Evolutionary conservation across 2,888 invertebrate genomes (phyloP).

Genomic region (Theodoxus fluviatilis): DNA sequence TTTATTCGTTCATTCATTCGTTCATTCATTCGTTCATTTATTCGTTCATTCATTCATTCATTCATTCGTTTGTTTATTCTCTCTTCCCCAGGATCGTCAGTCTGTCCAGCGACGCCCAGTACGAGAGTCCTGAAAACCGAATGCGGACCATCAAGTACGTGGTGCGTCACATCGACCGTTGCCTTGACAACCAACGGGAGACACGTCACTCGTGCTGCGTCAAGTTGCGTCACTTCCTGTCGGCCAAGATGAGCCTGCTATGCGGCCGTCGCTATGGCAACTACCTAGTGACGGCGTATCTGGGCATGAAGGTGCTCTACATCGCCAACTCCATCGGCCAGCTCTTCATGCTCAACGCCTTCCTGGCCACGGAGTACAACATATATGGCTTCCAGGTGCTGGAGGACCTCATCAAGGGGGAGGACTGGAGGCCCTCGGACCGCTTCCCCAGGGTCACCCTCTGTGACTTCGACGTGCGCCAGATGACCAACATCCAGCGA

Average conservation of each 20-base stretch:
- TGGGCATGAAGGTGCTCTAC: conserved; percentile 65
- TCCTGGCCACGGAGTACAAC: conserved; percentile 65
- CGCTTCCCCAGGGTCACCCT: conserved; percentile 63
- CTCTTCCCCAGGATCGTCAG: conserved; percentile 63
- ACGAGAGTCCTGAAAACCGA: conserved; percentile 66
- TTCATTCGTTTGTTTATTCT: no score
- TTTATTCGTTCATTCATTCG: no score
- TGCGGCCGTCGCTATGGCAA: conserved; percentile 67
- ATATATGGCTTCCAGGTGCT: conserved; percentile 66
- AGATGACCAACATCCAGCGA: conserved; percentile 60
- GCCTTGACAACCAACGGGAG: conserved; percentile 63
- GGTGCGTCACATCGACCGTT: conserved; percentile 68
- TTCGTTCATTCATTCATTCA: no score
- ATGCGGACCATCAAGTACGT: conserved; percentile 67
- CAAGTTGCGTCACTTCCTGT: conserved; percentile 55
- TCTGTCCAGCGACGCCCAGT: conserved; percentile 63
- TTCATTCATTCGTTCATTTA: no score
- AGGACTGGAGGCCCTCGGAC: conserved; percentile 57
- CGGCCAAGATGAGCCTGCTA: conserved; percentile 57
- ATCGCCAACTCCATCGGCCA: conserved; percentile 66
- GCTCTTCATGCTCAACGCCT: conserved; percentile 67
- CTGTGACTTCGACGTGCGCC: conserved; percentile 64
- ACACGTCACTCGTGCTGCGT: conserved; percentile 57
- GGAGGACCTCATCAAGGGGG: conserved; percentile 64
- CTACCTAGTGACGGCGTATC: conserved; percentile 66